Base-by-base conservation (phyloP, 2,113 vertebrate genomes). In the Epinephelus cyanopodus region DNA sequence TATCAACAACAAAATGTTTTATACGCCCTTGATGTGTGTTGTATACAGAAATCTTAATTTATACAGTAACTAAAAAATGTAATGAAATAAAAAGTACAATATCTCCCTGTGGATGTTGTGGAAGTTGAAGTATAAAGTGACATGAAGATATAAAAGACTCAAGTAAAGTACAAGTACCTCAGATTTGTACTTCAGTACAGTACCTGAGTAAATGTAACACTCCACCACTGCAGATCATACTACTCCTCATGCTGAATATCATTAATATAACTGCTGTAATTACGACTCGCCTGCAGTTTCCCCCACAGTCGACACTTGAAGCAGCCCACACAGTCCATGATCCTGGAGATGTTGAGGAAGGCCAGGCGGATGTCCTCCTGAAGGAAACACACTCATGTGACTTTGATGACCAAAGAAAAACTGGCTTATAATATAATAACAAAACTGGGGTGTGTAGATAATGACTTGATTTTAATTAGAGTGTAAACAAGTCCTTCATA, bases 301-400 rank as follows among this genome's bases (percentile, higher is more conserved):
- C 98, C 98, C 98, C 98, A 99, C 14, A 99, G 95, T 8, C 98
- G 96, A 70, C 98, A 99, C 71, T 99, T 99, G 82, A 98, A 96
- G 93, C 98, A 99, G 74, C 96, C 98, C 21, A 99, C 97, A 1
- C 97, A 99, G 88, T 98, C 98, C 97, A 99, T 99, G 78, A 99
- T 99, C 92, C 93, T 97, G 3, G 98, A 98, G 92, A 99, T 99
- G 68, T 99, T 99, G 92, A 95, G 96, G 47, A 99, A 99, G 77
- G 98, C 96, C 8, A 96, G 92, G 66, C 96, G 93, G 19, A 99
- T 95, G 67, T 99, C 97, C 87, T 98, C 97, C 98, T 99, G 87
- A 68, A n/a, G 14, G 45, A 79, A 68, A 77, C 19, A 61, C 48
- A 67, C 14, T 21, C 5, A 7, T 21, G 6, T 48, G 62, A 47